Evolutionary conservation across 2,797 vertebrate genomes (phyloP).

Genomic region (Ceryle rudis): DNA sequence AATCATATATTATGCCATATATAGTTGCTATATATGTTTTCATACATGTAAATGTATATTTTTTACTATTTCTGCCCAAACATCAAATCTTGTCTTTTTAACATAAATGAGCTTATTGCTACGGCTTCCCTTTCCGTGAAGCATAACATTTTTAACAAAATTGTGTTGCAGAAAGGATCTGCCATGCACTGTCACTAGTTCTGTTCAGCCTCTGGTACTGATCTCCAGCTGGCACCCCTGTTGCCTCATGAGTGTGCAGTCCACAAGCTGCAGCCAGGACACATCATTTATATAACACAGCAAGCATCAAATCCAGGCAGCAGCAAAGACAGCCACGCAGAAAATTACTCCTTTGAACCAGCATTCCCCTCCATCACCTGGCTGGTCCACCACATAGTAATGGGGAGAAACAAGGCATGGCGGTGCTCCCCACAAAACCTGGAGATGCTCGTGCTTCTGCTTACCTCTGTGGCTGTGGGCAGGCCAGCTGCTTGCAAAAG

Average conservation of each 20-base stretch:
- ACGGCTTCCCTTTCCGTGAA: neutral
- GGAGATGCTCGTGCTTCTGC: rapidly evolving
- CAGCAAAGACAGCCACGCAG: too few species aligned
- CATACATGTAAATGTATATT: neutral
- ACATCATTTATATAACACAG: neutral
- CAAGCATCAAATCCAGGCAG: neutral
- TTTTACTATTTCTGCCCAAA: neutral
- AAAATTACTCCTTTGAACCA: neutral
- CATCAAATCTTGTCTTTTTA: neutral
- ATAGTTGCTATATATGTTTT: neutral
- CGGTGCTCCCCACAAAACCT: rapidly evolving
- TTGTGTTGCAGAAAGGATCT: neutral
- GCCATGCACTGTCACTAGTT: neutral
- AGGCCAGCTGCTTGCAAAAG: neutral
- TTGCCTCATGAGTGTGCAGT: rapidly evolving
- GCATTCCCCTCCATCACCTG: rapidly evolving
- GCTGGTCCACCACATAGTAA: neutral
- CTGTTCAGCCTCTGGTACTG: neutral
- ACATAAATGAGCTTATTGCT: neutral
- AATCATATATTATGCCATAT: neutral
- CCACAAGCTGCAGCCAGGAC: neutral
- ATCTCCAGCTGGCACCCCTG: neutral
- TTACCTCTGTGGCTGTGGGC: neutral
- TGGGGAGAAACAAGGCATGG: neutral
- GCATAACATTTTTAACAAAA: neutral